Base-by-base conservation (phyloP, 1,140 invertebrate species). In the Micrasema minimum region DNA sequence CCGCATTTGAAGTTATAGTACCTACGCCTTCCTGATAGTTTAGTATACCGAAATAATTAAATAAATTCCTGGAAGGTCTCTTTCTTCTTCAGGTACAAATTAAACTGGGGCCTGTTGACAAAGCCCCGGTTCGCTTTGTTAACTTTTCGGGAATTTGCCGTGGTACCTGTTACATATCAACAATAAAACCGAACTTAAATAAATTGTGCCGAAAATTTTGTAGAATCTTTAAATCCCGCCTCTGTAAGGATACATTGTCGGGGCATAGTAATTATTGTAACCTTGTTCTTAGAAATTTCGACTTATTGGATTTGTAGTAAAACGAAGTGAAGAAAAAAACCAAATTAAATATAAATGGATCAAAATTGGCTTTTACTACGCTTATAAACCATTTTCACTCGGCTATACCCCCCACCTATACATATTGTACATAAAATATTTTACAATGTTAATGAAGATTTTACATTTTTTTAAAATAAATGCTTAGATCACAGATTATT, bases 81-180 rank as follows among this genome's bases (percentile, higher is more conserved):
- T n/a, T n/a, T n/a, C n/a, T n/a, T 50, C 46, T 37, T 61, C 72
- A 74, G 72, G 72, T 74, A 74, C 72, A 74, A 74, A 71, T 74
- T 68, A 74, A 71, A 71, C 66, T 74, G 48, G 61, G 69, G 59
- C 45, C 62, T 74, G 69, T n/a, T 74, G 72, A 74, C 72, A 74
- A 66, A 71, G 65, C 43, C 64, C 38, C 43, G 53, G 61, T 55
- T 26, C 50, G 18, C 64, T 41, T 64, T 74, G 69, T 74, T 74
- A 71, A 48, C 55, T 74, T 71, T 74, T 71, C 43, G 66, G 72
- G 71, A 74, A 70, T 74, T 69, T 45, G 66, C 67, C 35, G 66
- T 62, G 22, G 35, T 57, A 68, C 66, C 66, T 68, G 66, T 43
- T 37, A 68, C 50, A 43, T 57, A 66, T 66, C 64, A 50, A 68